Base-by-base conservation (phyloP, 2,888 invertebrate species). In the Dolichomitus sp. region DNA sequence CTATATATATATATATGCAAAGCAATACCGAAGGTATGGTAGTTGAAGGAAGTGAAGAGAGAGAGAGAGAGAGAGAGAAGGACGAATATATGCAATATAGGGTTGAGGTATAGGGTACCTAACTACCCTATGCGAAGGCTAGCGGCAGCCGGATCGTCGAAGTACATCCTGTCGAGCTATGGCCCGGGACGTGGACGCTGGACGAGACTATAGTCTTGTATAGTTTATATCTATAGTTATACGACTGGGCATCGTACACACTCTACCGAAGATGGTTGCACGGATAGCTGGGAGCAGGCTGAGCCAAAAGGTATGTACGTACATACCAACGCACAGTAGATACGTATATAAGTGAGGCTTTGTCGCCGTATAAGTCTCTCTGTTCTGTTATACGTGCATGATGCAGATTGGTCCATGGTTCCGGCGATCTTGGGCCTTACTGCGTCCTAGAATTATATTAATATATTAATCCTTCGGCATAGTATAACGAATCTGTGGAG, bases 401-500 rank as follows among this genome's bases (percentile, higher is more conserved):
- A 37, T 63, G 70, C 52, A 57, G 65, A 75, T 75, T 74, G 52
- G 59, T 23, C 45, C 74, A 57, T 42, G 50, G 37, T 75, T 63
- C 23, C 50, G 69, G 45, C 45, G 45, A 57, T 19, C 23, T 37
- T n/a, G 63, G 40, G 14, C 52, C 30, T 30, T 50, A 54, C 30
- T 42, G 50, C 37, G 50, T 57, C 30, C 57, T 19, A 19, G 48
- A 61, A 77, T 54, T 69, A 68, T 75, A 69, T 75, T 69, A 52
- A 63, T 69, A 75, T 63, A 80, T 80, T 78, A 78, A 68, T 77
- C 63, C 61, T 45, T 69, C 72, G 48, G 14, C 23, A 12, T 19
- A 12, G 40, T 19, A 12, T 11, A 42, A 72, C 33, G 59, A 66
- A 30, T 50, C 48, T 48, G 45, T 14, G 57, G 59, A 37, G 23